Percentiles rank a stretch among this genome's conserved stretches.
Evolutionary conservation across 2,888 invertebrate species (phyloP).

Genomic region (Hirtodrosophila cameraria): DNA sequence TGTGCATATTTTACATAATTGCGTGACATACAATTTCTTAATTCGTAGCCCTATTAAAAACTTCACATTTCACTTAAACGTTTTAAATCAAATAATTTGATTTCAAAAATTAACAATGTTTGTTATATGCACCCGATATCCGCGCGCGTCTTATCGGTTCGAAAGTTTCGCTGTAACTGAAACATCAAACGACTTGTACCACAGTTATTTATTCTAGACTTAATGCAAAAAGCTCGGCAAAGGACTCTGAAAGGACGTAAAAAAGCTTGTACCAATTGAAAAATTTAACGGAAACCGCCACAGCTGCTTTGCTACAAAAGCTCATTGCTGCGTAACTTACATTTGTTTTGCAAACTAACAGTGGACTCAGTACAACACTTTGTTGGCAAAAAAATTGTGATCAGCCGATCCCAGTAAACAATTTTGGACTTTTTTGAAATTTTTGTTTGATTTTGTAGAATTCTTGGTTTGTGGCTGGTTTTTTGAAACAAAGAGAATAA

Average conservation of each 20-base stretch:
- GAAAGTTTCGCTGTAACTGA: constrained; percentile 72
- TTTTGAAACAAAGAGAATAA: too few relatives aligned
- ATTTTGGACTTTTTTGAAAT: too few relatives aligned
- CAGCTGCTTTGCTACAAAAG: background rate
- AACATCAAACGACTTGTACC: constrained; percentile 48
- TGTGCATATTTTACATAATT: constrained; percentile 40
- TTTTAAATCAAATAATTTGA: constrained; percentile 48
- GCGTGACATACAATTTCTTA: constrained; percentile 27
- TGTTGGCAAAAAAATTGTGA: too few relatives aligned
- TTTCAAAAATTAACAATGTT: constrained; percentile 53
- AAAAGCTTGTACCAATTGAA: constrained; percentile 33
- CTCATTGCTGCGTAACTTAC: background rate
- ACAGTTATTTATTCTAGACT: constrained; percentile 38
- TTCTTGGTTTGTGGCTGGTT: too few relatives aligned
- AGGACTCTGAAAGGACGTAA: constrained; percentile 70
- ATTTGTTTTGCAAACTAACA: background rate
- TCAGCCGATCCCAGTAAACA: too few relatives aligned
- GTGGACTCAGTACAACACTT: too few relatives aligned
- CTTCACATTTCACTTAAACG: constrained; percentile 47
- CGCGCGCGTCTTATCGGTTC: constrained; percentile 63
- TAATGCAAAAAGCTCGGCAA: constrained; percentile 54
- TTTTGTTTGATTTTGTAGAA: too few relatives aligned
- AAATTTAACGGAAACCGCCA: constrained; percentile 17
- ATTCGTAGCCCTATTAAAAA: constrained; percentile 43
- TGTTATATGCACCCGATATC: too few relatives aligned